Conservation (phyloP, 2,888 invertebrate species). For the Graphium colonna region DNA sequence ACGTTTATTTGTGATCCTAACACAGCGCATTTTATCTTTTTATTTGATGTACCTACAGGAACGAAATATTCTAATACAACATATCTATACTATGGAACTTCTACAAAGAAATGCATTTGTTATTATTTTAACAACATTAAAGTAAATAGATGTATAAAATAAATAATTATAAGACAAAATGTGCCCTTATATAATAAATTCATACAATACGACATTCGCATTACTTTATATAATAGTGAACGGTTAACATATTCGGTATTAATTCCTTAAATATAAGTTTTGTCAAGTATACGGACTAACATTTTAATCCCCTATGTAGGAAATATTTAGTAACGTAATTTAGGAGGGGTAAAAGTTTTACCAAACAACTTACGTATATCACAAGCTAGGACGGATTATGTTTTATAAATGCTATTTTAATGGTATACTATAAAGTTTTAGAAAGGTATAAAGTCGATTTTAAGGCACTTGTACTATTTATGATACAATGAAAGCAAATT, state of each 20-base stretch:
- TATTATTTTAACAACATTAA: neutral
- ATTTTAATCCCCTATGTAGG: too few species aligned
- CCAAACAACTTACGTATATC: slow-evolving; percentile 1
- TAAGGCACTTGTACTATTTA: too few species aligned
- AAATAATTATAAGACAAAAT: neutral
- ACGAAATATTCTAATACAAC: neutral
- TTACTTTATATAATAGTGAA: neutral
- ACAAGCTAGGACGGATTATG: slow-evolving; percentile 19
- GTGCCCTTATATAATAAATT: neutral
- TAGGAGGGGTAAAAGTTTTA: neutral
- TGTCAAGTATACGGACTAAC: neutral
- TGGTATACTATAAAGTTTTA: too few species aligned
- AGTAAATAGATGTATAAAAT: neutral
- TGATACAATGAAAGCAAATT: too few species aligned
- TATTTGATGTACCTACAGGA: neutral
- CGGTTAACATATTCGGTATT: neutral
- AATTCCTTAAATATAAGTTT: neutral
- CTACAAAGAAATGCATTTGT: neutral
- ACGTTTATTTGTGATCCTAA: neutral
- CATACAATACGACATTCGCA: neutral
- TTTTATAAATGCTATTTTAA: neutral
- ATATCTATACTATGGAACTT: neutral
- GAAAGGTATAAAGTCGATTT: too few species aligned
- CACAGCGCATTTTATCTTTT: neutral
- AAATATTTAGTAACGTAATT: too few species aligned